phyloP scores from a whole-genome alignment of 2,888 invertebrate species.

The Theodoxus fluviatilis region DNA sequence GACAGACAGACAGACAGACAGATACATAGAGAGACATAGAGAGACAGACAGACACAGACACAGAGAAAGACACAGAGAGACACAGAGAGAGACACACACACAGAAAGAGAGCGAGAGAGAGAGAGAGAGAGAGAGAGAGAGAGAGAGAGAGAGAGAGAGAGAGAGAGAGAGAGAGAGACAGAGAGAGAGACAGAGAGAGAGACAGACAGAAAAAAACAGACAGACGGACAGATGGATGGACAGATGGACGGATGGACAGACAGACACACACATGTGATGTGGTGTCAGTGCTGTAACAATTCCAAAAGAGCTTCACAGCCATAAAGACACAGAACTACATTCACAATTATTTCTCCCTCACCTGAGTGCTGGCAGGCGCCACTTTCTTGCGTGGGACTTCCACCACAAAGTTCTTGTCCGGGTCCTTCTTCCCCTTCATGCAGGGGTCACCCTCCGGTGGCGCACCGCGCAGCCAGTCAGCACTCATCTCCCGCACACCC shows the following conservation, averaged over 20 bases:
- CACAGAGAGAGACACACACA: background rate
- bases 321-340: no score
- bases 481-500: slow-evolving; percentile 95
- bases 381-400: slow-evolving; percentile 89
- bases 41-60: background rate
- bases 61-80: background rate
- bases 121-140: background rate
- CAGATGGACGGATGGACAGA: no score
- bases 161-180: slow-evolving; percentile 19
- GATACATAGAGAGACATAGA: slow-evolving; percentile 10
- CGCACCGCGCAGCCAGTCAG: slow-evolving; percentile 91
- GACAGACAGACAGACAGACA: slow-evolving; percentile 15
- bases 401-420: slow-evolving; percentile 82
- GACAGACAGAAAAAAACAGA: background rate
- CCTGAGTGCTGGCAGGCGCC: slow-evolving; percentile 73
- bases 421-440: slow-evolving; percentile 90
- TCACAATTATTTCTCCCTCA: slow-evolving; percentile 34
- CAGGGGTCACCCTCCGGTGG: slow-evolving; percentile 92
- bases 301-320: no score
- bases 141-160: background rate
- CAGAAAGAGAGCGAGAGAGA: background rate
- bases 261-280: no score
- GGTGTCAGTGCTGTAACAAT: no score
- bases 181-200: background rate
- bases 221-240: background rate